phyloP scores from a whole-genome alignment of 2,888 invertebrate genomes.

The Scaptomyza flava region DNA sequence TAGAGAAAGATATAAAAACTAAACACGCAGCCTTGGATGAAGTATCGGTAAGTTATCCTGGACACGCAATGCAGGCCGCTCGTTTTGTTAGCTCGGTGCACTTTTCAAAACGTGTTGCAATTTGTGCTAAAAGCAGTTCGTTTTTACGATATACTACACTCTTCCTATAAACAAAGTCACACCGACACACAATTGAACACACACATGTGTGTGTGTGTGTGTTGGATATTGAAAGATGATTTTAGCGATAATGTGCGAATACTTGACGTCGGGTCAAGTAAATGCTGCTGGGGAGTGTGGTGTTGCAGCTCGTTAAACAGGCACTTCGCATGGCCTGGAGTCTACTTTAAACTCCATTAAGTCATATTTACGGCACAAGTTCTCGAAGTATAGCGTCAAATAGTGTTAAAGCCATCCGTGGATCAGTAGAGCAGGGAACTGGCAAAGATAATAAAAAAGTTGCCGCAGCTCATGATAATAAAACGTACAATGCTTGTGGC shows the following conservation, averaged over 20 bases:
- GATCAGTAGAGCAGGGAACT: conserved; percentile 3
- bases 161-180: conserved; percentile 17
- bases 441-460: conserved; percentile 74
- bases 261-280: conserved; percentile 63
- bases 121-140: conserved; percentile 64
- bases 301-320: conserved; percentile 62
- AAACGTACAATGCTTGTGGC: conserved; percentile 71
- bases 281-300: not conserved
- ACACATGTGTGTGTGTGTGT: too few species aligned
- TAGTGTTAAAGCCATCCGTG: conserved; percentile 69
- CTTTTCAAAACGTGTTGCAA: conserved; percentile 71
- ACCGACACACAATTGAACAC: too few species aligned
- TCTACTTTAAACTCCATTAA: conserved; percentile 76
- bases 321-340: conserved; percentile 21
- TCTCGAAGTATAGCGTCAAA: conserved; percentile 37
- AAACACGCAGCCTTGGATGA: conserved; percentile 34
- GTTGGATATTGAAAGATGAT: conserved; percentile 70
- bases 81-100: conserved; percentile 61
- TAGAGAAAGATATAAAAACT: conserved; percentile 43
- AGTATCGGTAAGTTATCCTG: conserved; percentile 48
- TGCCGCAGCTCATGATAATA: conserved; percentile 76
- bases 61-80: conserved; percentile 47
- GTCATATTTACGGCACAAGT: conserved; percentile 73
- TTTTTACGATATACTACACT: conserved; percentile 44
- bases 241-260: conserved; percentile 73